A percentile compares a stretch with the other conserved stretches of the same genome.
phyloP scores from a whole-genome alignment of 1,140 invertebrate genomes.

The Brachystomella parvula region DNA sequence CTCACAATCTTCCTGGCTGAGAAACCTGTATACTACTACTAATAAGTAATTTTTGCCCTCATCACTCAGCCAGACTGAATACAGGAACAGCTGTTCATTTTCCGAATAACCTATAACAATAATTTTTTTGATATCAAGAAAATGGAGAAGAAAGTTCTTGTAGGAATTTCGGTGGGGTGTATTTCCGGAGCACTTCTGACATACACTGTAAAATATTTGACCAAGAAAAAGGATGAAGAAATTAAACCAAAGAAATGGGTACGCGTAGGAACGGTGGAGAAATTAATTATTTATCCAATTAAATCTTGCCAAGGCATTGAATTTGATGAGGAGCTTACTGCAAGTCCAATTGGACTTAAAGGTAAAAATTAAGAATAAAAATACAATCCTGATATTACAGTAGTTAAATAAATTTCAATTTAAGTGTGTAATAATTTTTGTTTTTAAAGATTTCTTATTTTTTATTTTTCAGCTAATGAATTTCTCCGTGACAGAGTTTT shows the following conservation, averaged over 20 bases:
- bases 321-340: conserved; percentile 16
- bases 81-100: too few species aligned
- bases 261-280: conserved; percentile 24
- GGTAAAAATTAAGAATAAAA: conserved; percentile 13
- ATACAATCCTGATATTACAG: background rate
- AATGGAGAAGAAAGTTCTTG: too few species aligned
- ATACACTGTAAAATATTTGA: too few species aligned
- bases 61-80: too few species aligned
- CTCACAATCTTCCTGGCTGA: too few species aligned
- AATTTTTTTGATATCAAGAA: too few species aligned
- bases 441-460: background rate
- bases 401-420: background rate
- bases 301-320: conserved; percentile 32
- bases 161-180: too few species aligned
- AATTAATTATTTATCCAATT: conserved; percentile 32
- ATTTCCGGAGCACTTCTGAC: too few species aligned
- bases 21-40: too few species aligned
- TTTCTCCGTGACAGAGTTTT: conserved; percentile 26
- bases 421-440: background rate
- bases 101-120: too few species aligned
- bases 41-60: too few species aligned
- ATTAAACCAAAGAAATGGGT: conserved; percentile 29
- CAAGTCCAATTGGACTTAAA: conserved; percentile 25
- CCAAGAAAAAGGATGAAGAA: background rate
- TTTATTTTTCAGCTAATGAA: background rate